A percentile compares a stretch with the other conserved stretches of the same genome.
Evolutionary conservation across 2,113 vertebrate species (phyloP).

Genomic region (Zapornia atra): DNA sequence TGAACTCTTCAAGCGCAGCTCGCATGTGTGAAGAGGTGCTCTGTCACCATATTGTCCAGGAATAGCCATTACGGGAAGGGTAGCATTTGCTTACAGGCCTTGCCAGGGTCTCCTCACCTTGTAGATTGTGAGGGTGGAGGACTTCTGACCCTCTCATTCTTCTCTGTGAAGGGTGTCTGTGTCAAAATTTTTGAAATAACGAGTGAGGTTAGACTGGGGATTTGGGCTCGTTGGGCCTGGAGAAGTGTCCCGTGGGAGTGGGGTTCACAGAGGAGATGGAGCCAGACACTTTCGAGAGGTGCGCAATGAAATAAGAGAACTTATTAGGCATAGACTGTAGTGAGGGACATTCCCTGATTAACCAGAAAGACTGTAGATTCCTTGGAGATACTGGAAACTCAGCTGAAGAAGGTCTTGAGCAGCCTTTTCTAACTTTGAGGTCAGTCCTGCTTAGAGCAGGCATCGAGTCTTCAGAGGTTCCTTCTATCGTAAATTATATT

Average conservation of each 20-base stretch:
- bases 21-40: background rate
- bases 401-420: background rate
- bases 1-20: background rate
- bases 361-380: background rate
- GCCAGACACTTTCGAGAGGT: background rate
- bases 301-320: background rate
- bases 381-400: background rate
- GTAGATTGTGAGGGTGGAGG: background rate
- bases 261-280: background rate
- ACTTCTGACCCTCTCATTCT: background rate
- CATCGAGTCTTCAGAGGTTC: background rate
- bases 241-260: background rate
- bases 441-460: background rate
- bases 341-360: background rate
- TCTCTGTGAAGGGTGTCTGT: background rate
- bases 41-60: background rate
- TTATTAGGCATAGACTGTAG: background rate
- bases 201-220: background rate
- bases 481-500: background rate
- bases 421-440: background rate
- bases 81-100: background rate
- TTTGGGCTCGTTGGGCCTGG: background rate
- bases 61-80: background rate
- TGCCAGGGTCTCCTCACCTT: background rate
- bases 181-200: background rate